Evolutionary conservation across 2,797 vertebrate genomes (phyloP), one percentile per base, ranked within the genome.

Genomic region (Geotria australis): DNA sequence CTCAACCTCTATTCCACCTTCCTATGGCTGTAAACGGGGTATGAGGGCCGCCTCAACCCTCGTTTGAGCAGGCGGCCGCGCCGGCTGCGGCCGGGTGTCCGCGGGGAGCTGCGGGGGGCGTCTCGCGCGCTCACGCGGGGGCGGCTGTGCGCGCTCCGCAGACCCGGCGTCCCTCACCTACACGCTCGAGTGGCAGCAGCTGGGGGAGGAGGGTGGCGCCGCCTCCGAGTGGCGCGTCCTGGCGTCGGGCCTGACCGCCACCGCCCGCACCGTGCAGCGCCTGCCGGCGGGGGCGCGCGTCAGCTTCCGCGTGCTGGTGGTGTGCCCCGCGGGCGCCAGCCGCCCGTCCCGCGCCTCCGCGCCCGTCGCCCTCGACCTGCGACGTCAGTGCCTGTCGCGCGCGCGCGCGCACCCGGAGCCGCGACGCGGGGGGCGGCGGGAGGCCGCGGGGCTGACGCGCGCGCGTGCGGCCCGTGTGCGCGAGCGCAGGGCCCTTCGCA

Each of bases 201-300:
- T 93, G 55, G 88, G 85, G 60, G n/a, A n/a, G 24, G 24, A 24
- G 24, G 24, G 24, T 24, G 24, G 24, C 24, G 24, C 24, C 24
- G 81, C 79, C 0, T 81, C 74, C 57, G 85, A 98, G 66, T 98
- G 91, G 91, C 81, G 73, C 8, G 79, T 77, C 47, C 77, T 96
- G 48, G 80, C 73, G 8, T 73, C 77, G 0, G 78, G 79, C 2
- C 69, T 96, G 63, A 77, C 64, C 65, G 75, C 84, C 48, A 83
- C 79, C 11, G 68, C 59, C 48, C 83, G 77, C 69, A 79, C 69
- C 0, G 73, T 86, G 65, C 72, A 63, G 1, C 71, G 78, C 5
- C 73, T 95, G 61, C 80, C 78, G 63, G 96, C 93, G 63, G 77
- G 74, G 1, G 72, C 77, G 24, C 79, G 76, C 61, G 86, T 91